Conservation (phyloP, 92 coral and sea anemone species). For the Porites rus region DNA sequence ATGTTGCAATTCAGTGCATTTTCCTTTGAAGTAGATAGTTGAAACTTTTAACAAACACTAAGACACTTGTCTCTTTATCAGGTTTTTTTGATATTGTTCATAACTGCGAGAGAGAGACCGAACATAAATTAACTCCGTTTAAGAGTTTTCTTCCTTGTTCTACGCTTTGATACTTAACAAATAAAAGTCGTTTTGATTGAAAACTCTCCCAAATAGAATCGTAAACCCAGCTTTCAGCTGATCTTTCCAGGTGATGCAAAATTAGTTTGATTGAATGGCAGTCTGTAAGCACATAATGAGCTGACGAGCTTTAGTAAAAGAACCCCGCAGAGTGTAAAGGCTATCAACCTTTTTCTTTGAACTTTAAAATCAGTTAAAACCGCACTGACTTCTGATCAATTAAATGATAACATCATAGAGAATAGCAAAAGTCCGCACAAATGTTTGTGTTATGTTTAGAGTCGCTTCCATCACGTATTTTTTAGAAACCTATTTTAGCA, state of each 20-base stretch:
- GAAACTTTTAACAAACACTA: too few species aligned
- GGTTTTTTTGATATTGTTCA: neutral
- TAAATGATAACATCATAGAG: neutral
- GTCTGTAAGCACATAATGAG: slow-evolving; percentile 3
- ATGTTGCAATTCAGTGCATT: neutral
- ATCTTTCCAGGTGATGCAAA: slow-evolving; percentile 24
- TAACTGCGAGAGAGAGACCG: neutral
- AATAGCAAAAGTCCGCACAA: neutral
- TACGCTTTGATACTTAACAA: neutral
- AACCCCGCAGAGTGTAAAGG: slow-evolving; percentile 30
- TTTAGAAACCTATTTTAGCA: too few species aligned
- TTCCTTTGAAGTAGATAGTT: neutral
- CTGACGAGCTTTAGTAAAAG: slow-evolving; percentile 16
- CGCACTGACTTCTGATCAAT: slow-evolving; percentile 8
- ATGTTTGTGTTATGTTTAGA: too few species aligned
- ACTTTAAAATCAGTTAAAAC: slow-evolving; percentile 6
- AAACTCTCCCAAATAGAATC: neutral
- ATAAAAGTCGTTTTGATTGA: slow-evolving; percentile 18
- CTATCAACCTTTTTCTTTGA: slow-evolving; percentile 14
- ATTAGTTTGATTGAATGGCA: slow-evolving; percentile 26
- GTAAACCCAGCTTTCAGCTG: slow-evolving; percentile 26
- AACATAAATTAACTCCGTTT: neutral
- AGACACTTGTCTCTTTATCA: neutral
- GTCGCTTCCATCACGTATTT: too few species aligned
- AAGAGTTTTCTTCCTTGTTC: neutral